Evolutionary conservation across 1,140 invertebrate species (phyloP).

Genomic region (Battus philenor): DNA sequence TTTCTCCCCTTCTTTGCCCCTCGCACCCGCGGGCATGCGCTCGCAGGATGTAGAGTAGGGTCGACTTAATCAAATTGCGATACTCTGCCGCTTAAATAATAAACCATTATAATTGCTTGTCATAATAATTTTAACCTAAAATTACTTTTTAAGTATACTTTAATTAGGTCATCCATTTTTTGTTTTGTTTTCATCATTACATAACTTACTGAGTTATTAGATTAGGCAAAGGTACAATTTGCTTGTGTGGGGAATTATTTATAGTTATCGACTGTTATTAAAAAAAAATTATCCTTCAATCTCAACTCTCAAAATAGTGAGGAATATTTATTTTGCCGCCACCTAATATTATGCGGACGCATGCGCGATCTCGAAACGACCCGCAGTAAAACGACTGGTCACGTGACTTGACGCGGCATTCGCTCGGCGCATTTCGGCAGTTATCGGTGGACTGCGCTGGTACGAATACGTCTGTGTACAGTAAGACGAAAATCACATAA

Average conservation of each 20-base stretch:
- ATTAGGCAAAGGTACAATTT: too few species aligned
- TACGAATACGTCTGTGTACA: slow-evolving; percentile 33
- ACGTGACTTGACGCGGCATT: slow-evolving; percentile 75
- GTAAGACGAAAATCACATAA: slow-evolving; percentile 40
- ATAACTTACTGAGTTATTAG: too few species aligned
- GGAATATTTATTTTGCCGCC: slow-evolving; percentile 67
- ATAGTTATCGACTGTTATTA: too few species aligned
- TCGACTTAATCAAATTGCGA: slow-evolving; percentile 46
- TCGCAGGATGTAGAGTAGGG: slow-evolving; percentile 24
- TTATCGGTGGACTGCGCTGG: slow-evolving; percentile 50
- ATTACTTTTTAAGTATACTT: too few species aligned
- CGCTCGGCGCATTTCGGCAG: slow-evolving; percentile 68
- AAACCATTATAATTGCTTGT: slow-evolving; percentile 14
- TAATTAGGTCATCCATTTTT: too few species aligned
- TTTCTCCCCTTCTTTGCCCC: slow-evolving; percentile 29
- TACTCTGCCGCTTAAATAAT: slow-evolving; percentile 31
- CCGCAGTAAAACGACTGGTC: slow-evolving; percentile 76
- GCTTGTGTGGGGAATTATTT: too few species aligned
- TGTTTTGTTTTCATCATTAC: too few species aligned
- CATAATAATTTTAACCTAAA: neutral
- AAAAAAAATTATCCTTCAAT: slow-evolving; percentile 14
- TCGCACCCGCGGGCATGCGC: slow-evolving; percentile 46
- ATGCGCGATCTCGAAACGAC: slow-evolving; percentile 63
- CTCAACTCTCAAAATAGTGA: slow-evolving; percentile 21
- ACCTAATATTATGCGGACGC: slow-evolving; percentile 42